phyloP scores from a whole-genome alignment of 1,140 invertebrate species.

The Cydia splendana region DNA sequence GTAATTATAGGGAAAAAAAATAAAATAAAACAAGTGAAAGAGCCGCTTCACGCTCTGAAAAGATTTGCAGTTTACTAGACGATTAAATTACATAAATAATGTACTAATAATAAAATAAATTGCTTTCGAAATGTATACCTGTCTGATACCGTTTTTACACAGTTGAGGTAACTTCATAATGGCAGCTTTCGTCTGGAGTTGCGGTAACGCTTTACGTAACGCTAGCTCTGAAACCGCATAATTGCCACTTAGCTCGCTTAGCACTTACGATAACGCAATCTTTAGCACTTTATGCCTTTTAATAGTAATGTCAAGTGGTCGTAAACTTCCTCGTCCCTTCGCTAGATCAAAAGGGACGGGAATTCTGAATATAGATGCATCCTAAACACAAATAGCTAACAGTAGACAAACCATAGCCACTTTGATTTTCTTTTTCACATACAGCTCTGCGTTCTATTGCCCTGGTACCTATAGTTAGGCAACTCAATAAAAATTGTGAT shows the following conservation, averaged over 20 bases:
- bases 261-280: constrained; percentile 58
- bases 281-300: constrained; percentile 51
- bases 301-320: constrained; percentile 53
- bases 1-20: background rate
- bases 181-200: background rate
- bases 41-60: too few species aligned
- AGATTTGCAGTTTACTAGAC: background rate
- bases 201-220: constrained; percentile 16
- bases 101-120: background rate
- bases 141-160: background rate
- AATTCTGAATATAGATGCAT: background rate
- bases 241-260: constrained; percentile 31
- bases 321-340: constrained; percentile 28
- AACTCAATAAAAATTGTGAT: background rate
- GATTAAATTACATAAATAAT: background rate
- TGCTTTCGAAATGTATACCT: background rate
- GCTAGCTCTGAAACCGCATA: constrained; percentile 21
- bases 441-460: too few species aligned
- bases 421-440: background rate
- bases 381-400: too few species aligned
- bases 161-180: constrained; percentile 14
- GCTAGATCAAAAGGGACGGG: constrained; percentile 30
- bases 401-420: too few species aligned
- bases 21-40: background rate
- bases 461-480: background rate